These are phyloP conservation scores for Graptemys geographica DNA, from an alignment of 2,797 vertebrate genomes.

Conservation along the genomic window DNA sequence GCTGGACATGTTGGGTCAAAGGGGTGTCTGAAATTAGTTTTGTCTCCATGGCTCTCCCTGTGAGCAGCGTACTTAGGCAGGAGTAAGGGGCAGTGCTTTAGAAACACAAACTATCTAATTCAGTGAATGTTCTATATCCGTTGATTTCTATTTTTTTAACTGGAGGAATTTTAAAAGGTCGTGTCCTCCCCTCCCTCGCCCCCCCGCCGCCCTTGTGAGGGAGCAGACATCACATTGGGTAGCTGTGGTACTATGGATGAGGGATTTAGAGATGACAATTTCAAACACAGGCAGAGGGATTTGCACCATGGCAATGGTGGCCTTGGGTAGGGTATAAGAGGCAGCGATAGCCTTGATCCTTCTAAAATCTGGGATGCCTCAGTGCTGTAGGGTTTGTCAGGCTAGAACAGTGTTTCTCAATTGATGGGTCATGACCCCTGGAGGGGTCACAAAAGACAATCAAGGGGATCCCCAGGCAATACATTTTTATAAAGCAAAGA, in stretches of 20 bases:
- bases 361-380: not conserved
- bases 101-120: not conserved
- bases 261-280: not conserved
- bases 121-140: not conserved
- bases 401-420: not conserved
- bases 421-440: not conserved
- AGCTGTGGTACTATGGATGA: not conserved
- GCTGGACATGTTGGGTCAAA: not conserved
- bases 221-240: not conserved
- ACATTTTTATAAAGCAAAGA: slow-evolving; percentile 61
- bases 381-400: fast-evolving
- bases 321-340: not conserved
- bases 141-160: not conserved
- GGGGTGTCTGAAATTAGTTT: not conserved
- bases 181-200: too few relatives aligned
- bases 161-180: not conserved
- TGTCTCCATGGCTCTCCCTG: not conserved
- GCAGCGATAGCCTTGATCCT: not conserved
- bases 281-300: not conserved
- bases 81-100: not conserved
- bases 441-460: slow-evolving; percentile 56
- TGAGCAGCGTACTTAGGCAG: not conserved
- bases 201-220: not conserved
- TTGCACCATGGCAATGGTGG: not conserved
- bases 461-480: slow-evolving; percentile 26